Base-by-base conservation (phyloP, 1,140 invertebrate genomes). In the Macrostomum lignano region DNA sequence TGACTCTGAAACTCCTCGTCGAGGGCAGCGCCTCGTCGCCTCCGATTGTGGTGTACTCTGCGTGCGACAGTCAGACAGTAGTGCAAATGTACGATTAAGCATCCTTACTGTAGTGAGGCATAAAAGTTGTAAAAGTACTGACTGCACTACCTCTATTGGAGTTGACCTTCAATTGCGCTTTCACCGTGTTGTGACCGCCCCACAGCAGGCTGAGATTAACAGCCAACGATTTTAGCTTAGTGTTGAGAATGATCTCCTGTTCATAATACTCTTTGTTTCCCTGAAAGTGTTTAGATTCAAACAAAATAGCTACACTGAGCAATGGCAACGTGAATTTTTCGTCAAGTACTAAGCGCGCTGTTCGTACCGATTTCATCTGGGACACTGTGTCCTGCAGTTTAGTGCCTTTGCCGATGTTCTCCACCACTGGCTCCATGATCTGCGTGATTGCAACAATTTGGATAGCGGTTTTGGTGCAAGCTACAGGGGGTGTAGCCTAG, bases 151-250 rank as follows among this genome's bases (percentile, higher is more conserved):
- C 47, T 48, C 49, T 39, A 40, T 56, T 56, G n/a, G 46, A 49
- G 20, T 38, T 53, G 37, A 41, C 38, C 31, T 55, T 57, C 7
- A 53, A 40, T 41, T 57, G 54, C 7, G 51, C 51, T 23, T 42
- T 39, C 3, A 57, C 54, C 9, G 51, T 52, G 31, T 57, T 57
- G 20, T 54, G 50, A 6, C 54, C 54, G 22, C 49, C 44, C 38
- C 53, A 52, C 7, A 55, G 41, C 13, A 47, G 34, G 29, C 46
- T 52, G 31, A 44, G 47, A 37, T 57, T 55, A 23, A 42, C 46
- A 17, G 52, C 45, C 43, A 54, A 57, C 1, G 47, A 49, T 23
- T 46, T 41, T 23, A 57, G 47, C 37, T 53, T 55, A 20, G 46
- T 45, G 39, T 57, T 57, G 21, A 57, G 38, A 20, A 52, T 52